These are phyloP conservation scores for Erythrolamprus reginae DNA, from an alignment of 2,113 vertebrate species.

Conservation along the genomic window DNA sequence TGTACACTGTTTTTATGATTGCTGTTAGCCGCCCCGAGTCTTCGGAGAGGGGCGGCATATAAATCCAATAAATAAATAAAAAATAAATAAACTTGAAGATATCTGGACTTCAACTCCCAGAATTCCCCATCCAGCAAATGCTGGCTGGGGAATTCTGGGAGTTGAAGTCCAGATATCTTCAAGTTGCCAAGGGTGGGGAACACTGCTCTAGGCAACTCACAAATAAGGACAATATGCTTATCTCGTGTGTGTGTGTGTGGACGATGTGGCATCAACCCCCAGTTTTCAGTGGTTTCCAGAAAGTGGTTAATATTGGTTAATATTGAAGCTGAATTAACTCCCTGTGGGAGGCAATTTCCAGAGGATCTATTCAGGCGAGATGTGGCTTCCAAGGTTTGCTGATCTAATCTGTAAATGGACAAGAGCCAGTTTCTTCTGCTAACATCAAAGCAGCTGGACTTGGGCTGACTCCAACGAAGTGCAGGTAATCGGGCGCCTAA, in stretches of 20 bases:
- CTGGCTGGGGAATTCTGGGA: too few relatives aligned
- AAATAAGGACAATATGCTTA: neutral
- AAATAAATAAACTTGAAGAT: too few relatives aligned
- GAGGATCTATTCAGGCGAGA: neutral
- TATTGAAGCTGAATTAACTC: neutral
- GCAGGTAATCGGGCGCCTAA: neutral
- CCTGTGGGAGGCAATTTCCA: neutral
- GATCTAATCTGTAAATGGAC: neutral
- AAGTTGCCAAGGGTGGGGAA: too few relatives aligned
- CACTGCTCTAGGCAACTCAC: neutral
- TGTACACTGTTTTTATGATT: too few relatives aligned
- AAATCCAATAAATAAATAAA: too few relatives aligned
- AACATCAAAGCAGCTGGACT: neutral
- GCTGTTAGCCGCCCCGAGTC: too few relatives aligned
- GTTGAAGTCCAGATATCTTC: too few relatives aligned
- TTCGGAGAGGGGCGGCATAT: too few relatives aligned
- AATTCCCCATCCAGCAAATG: too few relatives aligned
- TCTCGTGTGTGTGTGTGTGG: too few relatives aligned
- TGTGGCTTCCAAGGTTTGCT: neutral
- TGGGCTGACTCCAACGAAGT: neutral
- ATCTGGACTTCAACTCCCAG: too few relatives aligned
- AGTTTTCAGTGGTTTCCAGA: neutral
- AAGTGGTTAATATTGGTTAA: neutral
- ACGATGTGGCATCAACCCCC: neutral
- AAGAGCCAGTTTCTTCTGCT: neutral